A percentile compares a stretch with the other conserved stretches of the same genome.
Conservation (phyloP, 2,888 invertebrate species). For the Ectemnius cavifrons region DNA sequence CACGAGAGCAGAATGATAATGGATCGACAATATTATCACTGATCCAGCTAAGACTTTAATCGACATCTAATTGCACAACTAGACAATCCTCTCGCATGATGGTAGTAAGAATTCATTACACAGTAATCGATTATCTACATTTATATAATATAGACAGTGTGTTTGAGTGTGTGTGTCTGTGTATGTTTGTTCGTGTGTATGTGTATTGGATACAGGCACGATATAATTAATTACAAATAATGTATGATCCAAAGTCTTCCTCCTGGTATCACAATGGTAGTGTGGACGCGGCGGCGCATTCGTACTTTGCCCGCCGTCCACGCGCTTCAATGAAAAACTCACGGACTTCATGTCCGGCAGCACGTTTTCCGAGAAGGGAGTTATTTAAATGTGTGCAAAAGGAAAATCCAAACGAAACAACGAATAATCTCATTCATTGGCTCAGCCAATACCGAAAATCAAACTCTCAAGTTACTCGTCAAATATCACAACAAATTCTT, state of each 20-base stretch:
- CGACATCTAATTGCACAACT: slow-evolving; percentile 70
- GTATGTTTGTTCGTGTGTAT: neutral
- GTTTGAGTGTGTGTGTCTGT: neutral
- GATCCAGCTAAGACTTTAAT: slow-evolving; percentile 58
- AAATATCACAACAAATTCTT: slow-evolving; percentile 73
- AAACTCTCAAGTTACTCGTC: slow-evolving; percentile 65
- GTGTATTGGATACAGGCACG: slow-evolving; percentile 75
- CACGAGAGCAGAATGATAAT: slow-evolving; percentile 58
- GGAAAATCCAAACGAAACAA: slow-evolving; percentile 61
- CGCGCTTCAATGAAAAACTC: slow-evolving; percentile 55
- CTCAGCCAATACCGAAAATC: slow-evolving; percentile 66
- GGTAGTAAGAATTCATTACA: slow-evolving; percentile 68
- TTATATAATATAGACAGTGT: slow-evolving; percentile 67
- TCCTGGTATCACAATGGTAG: slow-evolving; percentile 73
- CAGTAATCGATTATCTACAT: slow-evolving; percentile 68
- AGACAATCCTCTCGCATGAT: slow-evolving; percentile 56
- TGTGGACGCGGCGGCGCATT: slow-evolving; percentile 55
- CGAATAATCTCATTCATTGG: slow-evolving; percentile 63
- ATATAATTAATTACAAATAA: slow-evolving; percentile 76
- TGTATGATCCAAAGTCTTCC: slow-evolving; percentile 70
- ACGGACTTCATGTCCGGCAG: slow-evolving; percentile 68
- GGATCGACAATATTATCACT: slow-evolving; percentile 56
- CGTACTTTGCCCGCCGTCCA: slow-evolving; percentile 35
- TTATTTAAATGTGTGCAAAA: slow-evolving; percentile 34
- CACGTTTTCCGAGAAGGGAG: slow-evolving; percentile 38